These are phyloP conservation scores for Maniola jurtina DNA, from an alignment of 1,140 invertebrate species.

Conservation along the genomic window DNA sequence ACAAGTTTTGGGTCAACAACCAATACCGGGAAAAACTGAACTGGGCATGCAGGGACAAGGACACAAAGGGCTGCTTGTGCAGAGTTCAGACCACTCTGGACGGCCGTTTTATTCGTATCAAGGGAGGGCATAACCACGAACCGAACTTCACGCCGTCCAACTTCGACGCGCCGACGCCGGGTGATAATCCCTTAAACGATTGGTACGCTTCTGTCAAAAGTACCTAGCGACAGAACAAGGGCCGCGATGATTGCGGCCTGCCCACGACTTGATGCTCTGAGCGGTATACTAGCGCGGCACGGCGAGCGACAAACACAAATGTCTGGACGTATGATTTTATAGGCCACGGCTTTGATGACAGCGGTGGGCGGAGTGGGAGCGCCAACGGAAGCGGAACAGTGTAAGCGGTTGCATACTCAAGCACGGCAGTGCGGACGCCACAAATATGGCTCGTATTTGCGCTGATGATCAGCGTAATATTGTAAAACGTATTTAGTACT, in stretches of 20 bases:
- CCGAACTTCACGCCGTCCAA: slow-evolving; percentile 66
- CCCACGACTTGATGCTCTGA: too few relatives aligned
- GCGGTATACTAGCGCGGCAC: too few relatives aligned
- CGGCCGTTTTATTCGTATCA: slow-evolving; percentile 60
- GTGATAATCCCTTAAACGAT: slow-evolving; percentile 34
- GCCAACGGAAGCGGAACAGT: too few relatives aligned
- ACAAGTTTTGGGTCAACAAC: slow-evolving; percentile 75
- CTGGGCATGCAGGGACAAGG: slow-evolving; percentile 73
- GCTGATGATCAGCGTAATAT: too few relatives aligned
- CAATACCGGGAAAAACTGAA: slow-evolving; percentile 68
- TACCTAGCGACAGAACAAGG: slow-evolving; percentile 15
- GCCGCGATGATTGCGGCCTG: too few relatives aligned
- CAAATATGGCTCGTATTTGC: too few relatives aligned
- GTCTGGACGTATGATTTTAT: too few relatives aligned
- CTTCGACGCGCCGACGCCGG: slow-evolving; percentile 41
- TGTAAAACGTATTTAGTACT: too few relatives aligned
- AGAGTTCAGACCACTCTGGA: slow-evolving; percentile 67
- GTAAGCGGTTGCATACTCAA: neutral
- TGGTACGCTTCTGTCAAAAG: slow-evolving; percentile 31
- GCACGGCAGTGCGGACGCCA: neutral
- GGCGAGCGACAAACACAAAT: too few relatives aligned
- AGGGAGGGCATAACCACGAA: slow-evolving; percentile 61
- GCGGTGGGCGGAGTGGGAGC: too few relatives aligned
- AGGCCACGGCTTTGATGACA: too few relatives aligned
- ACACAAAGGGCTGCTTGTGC: slow-evolving; percentile 60